Percentiles rank a stretch among this genome's conserved stretches.
These are phyloP conservation scores for Chymomyza costata DNA, from an alignment of 1,140 invertebrate genomes.

Conservation along the genomic window DNA sequence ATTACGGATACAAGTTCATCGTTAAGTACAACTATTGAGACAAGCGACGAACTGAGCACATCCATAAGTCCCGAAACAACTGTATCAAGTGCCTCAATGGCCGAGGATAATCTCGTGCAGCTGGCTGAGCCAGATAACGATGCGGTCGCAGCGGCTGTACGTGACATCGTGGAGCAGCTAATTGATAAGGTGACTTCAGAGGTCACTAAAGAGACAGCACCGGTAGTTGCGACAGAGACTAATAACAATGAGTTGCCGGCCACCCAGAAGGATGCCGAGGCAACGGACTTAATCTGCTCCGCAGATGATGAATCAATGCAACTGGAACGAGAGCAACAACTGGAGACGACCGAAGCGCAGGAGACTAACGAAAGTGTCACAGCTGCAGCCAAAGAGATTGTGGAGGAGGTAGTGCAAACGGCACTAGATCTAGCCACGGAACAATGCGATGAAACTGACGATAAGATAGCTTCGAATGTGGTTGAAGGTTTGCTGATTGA, in stretches of 20 bases:
- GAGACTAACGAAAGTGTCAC: slow-evolving; percentile 20
- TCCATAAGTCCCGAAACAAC: slow-evolving; percentile 34
- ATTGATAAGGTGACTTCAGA: slow-evolving; percentile 67
- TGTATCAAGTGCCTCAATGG: slow-evolving; percentile 19
- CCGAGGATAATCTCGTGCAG: slow-evolving; percentile 23
- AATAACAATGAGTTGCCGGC: slow-evolving; percentile 54
- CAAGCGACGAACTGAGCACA: slow-evolving; percentile 36
- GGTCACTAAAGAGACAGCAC: slow-evolving; percentile 43
- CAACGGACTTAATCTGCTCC: too few relatives aligned
- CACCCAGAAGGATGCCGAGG: slow-evolving; percentile 15
- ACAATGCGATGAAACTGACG: not conserved
- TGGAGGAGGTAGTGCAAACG: slow-evolving; percentile 61
- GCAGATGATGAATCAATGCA: slow-evolving; percentile 1
- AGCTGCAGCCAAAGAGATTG: slow-evolving; percentile 48
- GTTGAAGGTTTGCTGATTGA: too few relatives aligned
- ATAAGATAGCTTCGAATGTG: too few relatives aligned
- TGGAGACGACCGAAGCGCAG: slow-evolving; percentile 5
- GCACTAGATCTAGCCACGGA: slow-evolving; percentile 38
- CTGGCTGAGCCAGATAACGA: slow-evolving; percentile 30
- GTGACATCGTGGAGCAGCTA: slow-evolving; percentile 65
- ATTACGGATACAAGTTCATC: slow-evolving; percentile 37
- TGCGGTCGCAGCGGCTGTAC: slow-evolving; percentile 41
- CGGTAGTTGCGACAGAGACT: slow-evolving; percentile 34
- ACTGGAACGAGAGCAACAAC: not conserved
- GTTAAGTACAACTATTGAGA: slow-evolving; percentile 28